A percentile compares a stretch with the other conserved stretches of the same genome.
These are phyloP conservation scores for Periophthalmus magnuspinnatus DNA, from an alignment of 2,797 vertebrate genomes.

Conservation along the genomic window DNA sequence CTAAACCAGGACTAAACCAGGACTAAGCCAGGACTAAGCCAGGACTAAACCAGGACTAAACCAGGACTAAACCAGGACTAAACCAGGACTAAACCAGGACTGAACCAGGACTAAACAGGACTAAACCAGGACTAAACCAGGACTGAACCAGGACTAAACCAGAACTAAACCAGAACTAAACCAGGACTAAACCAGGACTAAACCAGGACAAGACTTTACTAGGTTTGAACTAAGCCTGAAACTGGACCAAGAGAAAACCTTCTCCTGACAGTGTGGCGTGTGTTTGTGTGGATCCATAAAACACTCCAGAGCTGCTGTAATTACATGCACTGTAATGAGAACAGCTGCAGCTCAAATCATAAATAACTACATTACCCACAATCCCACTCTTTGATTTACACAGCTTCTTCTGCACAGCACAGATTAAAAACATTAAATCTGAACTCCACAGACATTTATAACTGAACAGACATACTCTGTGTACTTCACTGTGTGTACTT, in stretches of 20 bases:
- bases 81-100: too few species aligned
- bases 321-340: background rate
- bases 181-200: too few species aligned
- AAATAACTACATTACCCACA: slow-evolving; percentile 14
- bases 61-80: too few species aligned
- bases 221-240: too few species aligned
- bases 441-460: background rate
- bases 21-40: too few species aligned
- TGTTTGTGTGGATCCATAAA: background rate
- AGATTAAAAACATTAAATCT: slow-evolving; percentile 1
- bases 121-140: too few species aligned
- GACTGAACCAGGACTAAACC: too few species aligned
- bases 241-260: too few species aligned
- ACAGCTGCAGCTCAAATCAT: background rate
- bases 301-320: background rate
- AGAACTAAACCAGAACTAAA: too few species aligned
- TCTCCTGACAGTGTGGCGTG: background rate
- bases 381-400: background rate
- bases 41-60: too few species aligned
- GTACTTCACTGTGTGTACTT: background rate
- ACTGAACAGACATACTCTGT: background rate
- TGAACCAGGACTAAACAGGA: too few species aligned
- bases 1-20: background rate
- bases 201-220: too few species aligned
- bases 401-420: background rate